Conservation (phyloP, 1,140 invertebrate genomes). For the Mamestra configurata region DNA sequence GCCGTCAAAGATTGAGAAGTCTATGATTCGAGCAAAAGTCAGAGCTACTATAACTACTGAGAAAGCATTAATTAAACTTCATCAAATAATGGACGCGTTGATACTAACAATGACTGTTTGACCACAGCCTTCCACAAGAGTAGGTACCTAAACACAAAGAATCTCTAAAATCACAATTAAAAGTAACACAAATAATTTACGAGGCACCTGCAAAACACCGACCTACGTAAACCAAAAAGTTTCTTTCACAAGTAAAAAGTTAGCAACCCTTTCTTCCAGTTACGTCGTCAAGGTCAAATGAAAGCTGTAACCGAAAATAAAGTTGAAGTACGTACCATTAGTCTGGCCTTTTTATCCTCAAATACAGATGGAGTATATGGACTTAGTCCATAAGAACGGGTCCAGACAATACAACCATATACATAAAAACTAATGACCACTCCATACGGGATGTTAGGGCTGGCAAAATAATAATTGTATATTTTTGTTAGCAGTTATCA, state of each 20-base stretch:
- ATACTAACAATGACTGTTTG: too few species aligned
- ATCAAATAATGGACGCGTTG: too few species aligned
- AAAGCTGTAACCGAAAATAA: constrained; percentile 10
- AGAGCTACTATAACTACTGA: too few species aligned
- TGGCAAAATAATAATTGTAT: background rate
- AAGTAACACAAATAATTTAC: too few species aligned
- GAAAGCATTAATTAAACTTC: too few species aligned
- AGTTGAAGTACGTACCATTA: background rate
- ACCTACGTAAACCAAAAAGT: background rate
- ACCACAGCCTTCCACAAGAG: too few species aligned
- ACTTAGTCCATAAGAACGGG: background rate
- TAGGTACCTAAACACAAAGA: too few species aligned
- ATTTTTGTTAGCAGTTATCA: background rate
- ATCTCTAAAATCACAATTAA: too few species aligned
- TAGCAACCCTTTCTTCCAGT: background rate
- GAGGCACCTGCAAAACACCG: too few species aligned
- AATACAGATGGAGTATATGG: background rate
- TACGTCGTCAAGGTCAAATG: constrained; percentile 6
- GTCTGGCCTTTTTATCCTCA: background rate
- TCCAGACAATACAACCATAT: constrained; percentile 3
- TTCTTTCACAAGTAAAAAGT: background rate
- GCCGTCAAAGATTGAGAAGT: too few species aligned
- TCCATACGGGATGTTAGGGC: background rate
- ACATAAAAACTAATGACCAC: constrained; percentile 11
- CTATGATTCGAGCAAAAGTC: too few species aligned